These are phyloP conservation scores for Watsonalla cultraria DNA, from an alignment of 2,888 invertebrate genomes.

Conservation along the genomic window DNA sequence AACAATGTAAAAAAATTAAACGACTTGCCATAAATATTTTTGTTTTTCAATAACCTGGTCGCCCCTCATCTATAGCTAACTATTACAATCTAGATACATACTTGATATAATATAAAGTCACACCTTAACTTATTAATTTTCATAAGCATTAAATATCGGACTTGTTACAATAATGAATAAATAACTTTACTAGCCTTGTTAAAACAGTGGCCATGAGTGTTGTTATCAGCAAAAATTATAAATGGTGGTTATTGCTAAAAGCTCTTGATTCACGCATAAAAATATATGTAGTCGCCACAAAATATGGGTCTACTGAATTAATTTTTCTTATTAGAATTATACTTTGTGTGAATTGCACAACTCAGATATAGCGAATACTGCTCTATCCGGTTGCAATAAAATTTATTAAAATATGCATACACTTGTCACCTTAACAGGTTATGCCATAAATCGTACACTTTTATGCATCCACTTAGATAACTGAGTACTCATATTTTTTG, in stretches of 20 bases:
- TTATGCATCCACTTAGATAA: no score
- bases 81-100: background rate
- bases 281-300: background rate
- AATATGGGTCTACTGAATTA: conserved; percentile 3
- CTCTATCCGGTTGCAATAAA: no score
- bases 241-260: background rate
- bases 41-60: conserved; percentile 11
- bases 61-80: background rate
- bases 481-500: no score
- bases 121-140: background rate
- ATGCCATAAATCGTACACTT: no score
- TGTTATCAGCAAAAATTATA: background rate
- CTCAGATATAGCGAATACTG: no score
- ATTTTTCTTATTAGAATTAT: background rate
- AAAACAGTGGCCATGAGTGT: background rate
- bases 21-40: conserved; percentile 32
- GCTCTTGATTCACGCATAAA: background rate
- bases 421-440: no score
- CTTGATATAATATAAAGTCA: background rate
- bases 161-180: background rate
- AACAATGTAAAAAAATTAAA: conserved; percentile 35
- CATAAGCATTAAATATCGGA: background rate
- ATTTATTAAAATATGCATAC: no score
- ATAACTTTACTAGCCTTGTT: background rate
- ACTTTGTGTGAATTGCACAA: background rate